phyloP scores from a whole-genome alignment of 2,888 invertebrate species.

The Lasiommata megera region DNA sequence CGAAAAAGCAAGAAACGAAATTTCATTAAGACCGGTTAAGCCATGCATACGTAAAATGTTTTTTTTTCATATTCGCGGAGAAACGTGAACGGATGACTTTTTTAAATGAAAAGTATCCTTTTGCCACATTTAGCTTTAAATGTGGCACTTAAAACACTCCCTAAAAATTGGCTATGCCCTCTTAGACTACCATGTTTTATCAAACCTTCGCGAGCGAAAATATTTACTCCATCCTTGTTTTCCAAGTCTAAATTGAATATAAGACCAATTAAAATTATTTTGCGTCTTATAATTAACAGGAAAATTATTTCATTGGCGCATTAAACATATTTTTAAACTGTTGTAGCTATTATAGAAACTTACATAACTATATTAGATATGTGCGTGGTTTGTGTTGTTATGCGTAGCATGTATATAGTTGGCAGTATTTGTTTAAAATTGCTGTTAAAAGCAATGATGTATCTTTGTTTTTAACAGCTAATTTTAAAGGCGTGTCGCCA shows the following conservation, averaged over 20 bases:
- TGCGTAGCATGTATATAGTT: background rate
- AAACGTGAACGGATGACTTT: no score
- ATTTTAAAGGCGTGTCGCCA: no score
- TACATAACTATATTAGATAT: no score
- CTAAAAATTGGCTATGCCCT: background rate
- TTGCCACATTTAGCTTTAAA: no score
- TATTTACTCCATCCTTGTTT: conserved; percentile 20
- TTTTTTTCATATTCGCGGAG: no score
- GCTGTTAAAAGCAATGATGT: no score
- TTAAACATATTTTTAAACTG: background rate
- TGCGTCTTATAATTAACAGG: conserved; percentile 22
- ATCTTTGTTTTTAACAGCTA: no score
- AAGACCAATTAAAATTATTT: conserved; percentile 16
- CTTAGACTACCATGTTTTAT: background rate
- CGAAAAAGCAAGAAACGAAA: no score
- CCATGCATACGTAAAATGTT: no score
- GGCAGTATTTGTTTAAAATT: background rate
- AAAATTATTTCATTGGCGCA: conserved; percentile 10
- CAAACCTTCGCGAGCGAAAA: conserved; percentile 4
- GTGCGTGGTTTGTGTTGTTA: background rate
- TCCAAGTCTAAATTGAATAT: conserved; percentile 15
- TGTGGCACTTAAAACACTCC: background rate
- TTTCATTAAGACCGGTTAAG: no score
- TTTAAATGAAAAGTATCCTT: no score
- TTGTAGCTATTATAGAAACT: no score